These are phyloP conservation scores for Diacarnus erythraeanus DNA, from an alignment of 37 sponge, comb jelly and placozoan genomes.

Conservation along the genomic window DNA sequence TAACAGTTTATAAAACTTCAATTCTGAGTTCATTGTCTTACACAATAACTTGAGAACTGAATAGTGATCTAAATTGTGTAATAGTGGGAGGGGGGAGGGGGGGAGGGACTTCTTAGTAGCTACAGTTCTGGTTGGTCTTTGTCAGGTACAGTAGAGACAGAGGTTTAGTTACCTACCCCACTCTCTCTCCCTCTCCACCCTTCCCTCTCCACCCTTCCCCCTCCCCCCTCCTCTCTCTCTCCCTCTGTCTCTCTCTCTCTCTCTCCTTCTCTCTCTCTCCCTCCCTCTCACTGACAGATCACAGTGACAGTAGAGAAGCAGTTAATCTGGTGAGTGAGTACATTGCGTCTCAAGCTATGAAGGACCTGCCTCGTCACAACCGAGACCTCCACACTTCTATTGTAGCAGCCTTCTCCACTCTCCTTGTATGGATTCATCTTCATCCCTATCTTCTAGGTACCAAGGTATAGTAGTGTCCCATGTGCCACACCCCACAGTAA, in stretches of 20 bases:
- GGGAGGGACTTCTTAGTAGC: no score
- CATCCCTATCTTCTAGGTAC: conserved; percentile 66
- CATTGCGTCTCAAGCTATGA: conserved; percentile 58
- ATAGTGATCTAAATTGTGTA: no score
- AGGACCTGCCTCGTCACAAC: conserved; percentile 53
- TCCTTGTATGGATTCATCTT: conserved; percentile 57
- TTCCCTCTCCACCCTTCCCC: conserved; percentile 6
- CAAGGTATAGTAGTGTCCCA: conserved; percentile 66
- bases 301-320: conserved; percentile 34
- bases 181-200: no score
- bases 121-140: no score
- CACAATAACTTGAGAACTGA: no score
- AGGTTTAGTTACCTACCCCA: no score
- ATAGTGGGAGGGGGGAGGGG: no score
- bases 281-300: conserved; percentile 40
- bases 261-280: conserved; percentile 11
- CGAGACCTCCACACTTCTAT: conserved; percentile 81
- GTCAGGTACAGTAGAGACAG: no score
- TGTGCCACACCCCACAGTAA: no score
- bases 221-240: conserved; percentile 13
- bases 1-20: no score
- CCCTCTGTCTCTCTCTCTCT: not conserved
- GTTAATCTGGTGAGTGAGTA: conserved; percentile 71
- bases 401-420: conserved; percentile 81
- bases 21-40: no score